A percentile compares a stretch with the other conserved stretches of the same genome.
phyloP scores from a whole-genome alignment of 2,888 invertebrate genomes.

The Ectropis crepuscularia region DNA sequence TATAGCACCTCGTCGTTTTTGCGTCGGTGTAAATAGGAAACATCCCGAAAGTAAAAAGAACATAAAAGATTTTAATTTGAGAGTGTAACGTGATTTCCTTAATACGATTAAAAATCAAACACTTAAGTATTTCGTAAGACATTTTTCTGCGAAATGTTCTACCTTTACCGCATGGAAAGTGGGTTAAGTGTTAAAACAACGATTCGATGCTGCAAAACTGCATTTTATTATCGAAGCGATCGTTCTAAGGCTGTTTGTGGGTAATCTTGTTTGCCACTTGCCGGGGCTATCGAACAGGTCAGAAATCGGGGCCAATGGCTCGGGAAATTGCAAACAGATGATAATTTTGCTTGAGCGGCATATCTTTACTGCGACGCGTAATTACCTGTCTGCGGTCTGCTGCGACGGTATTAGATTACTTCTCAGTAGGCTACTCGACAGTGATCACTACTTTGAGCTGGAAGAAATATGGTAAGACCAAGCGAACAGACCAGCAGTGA shows the following conservation, averaged over 20 bases:
- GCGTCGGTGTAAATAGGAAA: neutral
- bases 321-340: slow-evolving; percentile 59
- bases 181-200: slow-evolving; percentile 23
- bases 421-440: slow-evolving; percentile 14
- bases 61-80: neutral
- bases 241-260: slow-evolving; percentile 51
- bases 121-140: slow-evolving; percentile 1
- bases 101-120: slow-evolving; percentile 11
- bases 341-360: slow-evolving; percentile 44
- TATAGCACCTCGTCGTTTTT: no score
- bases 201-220: slow-evolving; percentile 45
- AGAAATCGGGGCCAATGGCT: slow-evolving; percentile 68
- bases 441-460: slow-evolving; percentile 4
- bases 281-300: slow-evolving; percentile 63
- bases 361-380: slow-evolving; percentile 45
- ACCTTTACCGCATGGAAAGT: slow-evolving; percentile 27
- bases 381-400: slow-evolving; percentile 37
- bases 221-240: slow-evolving; percentile 51
- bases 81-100: slow-evolving; percentile 4
- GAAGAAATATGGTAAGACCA: neutral
- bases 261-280: slow-evolving; percentile 64
- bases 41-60: neutral
- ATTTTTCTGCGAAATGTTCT: slow-evolving; percentile 22
- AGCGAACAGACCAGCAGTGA: no score
- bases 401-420: slow-evolving; percentile 24